These are phyloP conservation scores for Misgurnus mizolepis DNA, from an alignment of 2,113 vertebrate species.

Conservation along the genomic window DNA sequence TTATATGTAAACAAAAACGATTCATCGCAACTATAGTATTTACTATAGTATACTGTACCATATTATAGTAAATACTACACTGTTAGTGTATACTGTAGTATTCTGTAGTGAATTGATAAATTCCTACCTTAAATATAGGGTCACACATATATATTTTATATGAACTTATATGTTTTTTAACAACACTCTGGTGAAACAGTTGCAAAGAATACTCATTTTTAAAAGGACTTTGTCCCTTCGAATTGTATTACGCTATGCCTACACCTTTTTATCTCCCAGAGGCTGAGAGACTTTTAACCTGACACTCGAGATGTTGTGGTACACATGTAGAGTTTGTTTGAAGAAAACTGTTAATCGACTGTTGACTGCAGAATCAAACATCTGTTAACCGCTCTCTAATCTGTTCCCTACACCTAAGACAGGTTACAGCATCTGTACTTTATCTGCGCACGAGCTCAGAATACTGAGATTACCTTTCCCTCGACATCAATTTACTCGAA, in stretches of 20 bases:
- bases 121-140: too few relatives aligned
- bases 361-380: conserved; percentile 53
- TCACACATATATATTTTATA: too few relatives aligned
- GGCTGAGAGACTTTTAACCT: conserved; percentile 48
- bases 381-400: conserved; percentile 47
- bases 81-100: too few relatives aligned
- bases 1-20: too few relatives aligned
- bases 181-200: not conserved
- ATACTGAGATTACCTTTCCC: not conserved
- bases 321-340: conserved; percentile 57
- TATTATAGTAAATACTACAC: too few relatives aligned
- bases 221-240: not conserved
- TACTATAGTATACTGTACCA: too few relatives aligned
- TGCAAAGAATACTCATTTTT: not conserved
- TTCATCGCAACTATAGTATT: too few relatives aligned
- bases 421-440: conserved; percentile 37
- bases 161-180: too few relatives aligned
- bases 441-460: not conserved
- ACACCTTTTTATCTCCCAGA: conserved; percentile 31
- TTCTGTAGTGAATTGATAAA: too few relatives aligned
- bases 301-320: conserved; percentile 52
- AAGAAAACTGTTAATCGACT: conserved; percentile 56
- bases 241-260: conserved; percentile 1
- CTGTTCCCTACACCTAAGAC: conserved; percentile 43
- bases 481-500: conserved; percentile 19